Base-by-base conservation (phyloP, 2,113 vertebrate genomes). In the Indri indri region DNA sequence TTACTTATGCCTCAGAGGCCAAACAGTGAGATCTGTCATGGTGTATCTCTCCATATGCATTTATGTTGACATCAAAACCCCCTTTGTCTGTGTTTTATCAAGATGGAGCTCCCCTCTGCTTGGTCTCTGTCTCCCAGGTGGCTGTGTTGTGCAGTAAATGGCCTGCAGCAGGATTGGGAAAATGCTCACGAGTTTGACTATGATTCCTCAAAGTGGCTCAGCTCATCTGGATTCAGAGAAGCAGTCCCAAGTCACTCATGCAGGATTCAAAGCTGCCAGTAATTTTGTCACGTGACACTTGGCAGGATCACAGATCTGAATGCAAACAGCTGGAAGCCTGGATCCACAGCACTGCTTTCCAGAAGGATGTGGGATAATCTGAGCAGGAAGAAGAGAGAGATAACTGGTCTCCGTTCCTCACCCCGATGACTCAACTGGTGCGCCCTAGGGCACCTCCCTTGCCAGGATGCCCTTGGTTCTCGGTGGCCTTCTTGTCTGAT, bases 281-380 rank as follows among this genome's bases (percentile, higher is more conserved):
- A 18, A 66, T 40, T 65, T 22, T 47, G 22, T 76, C 91, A 81
- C 37, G 63, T 14, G 83, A 73, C 45, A 88, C 63, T 52, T 13
- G 20, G 18, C 22, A 76, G 22, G 18, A 71, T 27, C 37, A 71
- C 34, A 40, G 27, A 45, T 81, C 9, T 57, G 85, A 76, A 42
- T 34, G 32, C 20, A 57, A 17, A 32, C 18, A 40, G 3, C 42
- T 5, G 40, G 77, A 70, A 77, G 0, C 4, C 34, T 13, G 27
- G 17, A 52, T 23, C 12, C 66, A 34, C 47, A 86, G 34, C 16
- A 3, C 32, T n/a, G 17, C 27, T 27, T 47, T 89, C 63, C 45
- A 40, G 61, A 37, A 66, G 11, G 30, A 65, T 1, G 14, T 27
- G 9, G 80, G 10, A 5, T 5, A 2, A 34, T 1, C 2, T 1